Base-by-base conservation (phyloP, 2,888 invertebrate genomes). In the Cabera pusaria region DNA sequence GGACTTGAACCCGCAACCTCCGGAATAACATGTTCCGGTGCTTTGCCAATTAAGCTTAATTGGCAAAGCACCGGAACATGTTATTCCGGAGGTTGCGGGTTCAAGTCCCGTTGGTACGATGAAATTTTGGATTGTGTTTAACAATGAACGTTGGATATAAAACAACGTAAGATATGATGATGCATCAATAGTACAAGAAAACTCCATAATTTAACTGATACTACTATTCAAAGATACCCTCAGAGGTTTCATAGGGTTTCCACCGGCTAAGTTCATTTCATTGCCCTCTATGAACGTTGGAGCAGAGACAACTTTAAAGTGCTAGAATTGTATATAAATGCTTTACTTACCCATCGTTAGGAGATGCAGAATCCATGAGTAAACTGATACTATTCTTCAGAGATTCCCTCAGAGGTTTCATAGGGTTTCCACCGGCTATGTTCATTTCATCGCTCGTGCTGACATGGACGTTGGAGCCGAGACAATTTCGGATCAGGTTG, bases 201-300 rank as follows among this genome's bases (percentile, higher is more conserved):
- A 82, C 28, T 78, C 87, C 84, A 87, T 83, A 1, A 88, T 62
- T 12, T 88, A 49, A 43, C 76, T 83, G 46, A 88, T 87, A 40
- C 86, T 86, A 38, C 88, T 84, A 58, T 87, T 87, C 27, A 89
- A 52, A 0, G 88, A 72, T 11, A 88, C 88, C n/a, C 88, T 61
- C 3, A 89, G 55, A 0, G 87, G 82, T 2, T 76, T 62, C 24
- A 89, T 54, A 0, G 87, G 88, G 48, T 87, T 87, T 5, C 49
- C 33, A 0, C 85, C 84, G 1, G 65, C 66, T 8, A 85, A 37
- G 55, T 76, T 74, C 8, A 86, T 57, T 46, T 88, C 87, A 18
- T 84, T 83, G 29, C 86, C 86, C 0, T n/a, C n/a, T n/a, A n/a
- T n/a, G n/a, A n/a, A n/a, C n/a, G n/a, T n/a, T n/a, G n/a, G n/a